Base-by-base conservation (phyloP, 2,797 vertebrate species). In the Catostomus latipinnis region DNA sequence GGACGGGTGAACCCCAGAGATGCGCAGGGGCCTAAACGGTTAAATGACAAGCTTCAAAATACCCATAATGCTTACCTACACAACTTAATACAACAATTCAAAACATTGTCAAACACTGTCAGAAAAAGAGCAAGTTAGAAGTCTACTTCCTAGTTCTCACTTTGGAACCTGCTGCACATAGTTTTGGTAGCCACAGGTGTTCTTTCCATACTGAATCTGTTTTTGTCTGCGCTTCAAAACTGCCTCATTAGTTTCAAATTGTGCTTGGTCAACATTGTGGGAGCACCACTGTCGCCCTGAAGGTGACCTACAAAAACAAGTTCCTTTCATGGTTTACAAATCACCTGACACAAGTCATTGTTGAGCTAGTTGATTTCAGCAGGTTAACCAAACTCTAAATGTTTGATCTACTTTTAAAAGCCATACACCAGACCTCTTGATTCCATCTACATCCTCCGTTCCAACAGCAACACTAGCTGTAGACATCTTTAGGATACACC, bases 191-290 rank as follows among this genome's bases (percentile, higher is more conserved):
- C 95, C 95, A 81, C 91, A 90, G 8, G 94, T 95, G 88, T 94
- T 90, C 85, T 96, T 96, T 8, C 95, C 95, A 16, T 96, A 96
- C 86, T 95, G 93, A 87, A 95, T 95, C 89, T 96, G 95, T 81
- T 96, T 96, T 88, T 96, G 94, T 48, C 93, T 79, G 16, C 93
- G 88, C 81, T 92, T 94, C 82, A 96, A 88, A 57, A 96, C 91
- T 0, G 83, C 90, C 1, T 93, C 89, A 53, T 96, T 95, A 53
- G 91, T 95, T 87, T 96, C 94, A 0, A 88, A 89, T 78, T 93
- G 93, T 77, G 84, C 83, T 0, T 88, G 86, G 78, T 92, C 92
- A 11, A 4, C 56, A 60, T n/a, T 5, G 4, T 10, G 90, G 4
- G 83, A 67, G 54, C 56, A 71, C 71, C 84, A 83, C 45, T 73